Base-by-base conservation (phyloP, 2,888 invertebrate species). In the Caenorhabditis sulstoni region DNA sequence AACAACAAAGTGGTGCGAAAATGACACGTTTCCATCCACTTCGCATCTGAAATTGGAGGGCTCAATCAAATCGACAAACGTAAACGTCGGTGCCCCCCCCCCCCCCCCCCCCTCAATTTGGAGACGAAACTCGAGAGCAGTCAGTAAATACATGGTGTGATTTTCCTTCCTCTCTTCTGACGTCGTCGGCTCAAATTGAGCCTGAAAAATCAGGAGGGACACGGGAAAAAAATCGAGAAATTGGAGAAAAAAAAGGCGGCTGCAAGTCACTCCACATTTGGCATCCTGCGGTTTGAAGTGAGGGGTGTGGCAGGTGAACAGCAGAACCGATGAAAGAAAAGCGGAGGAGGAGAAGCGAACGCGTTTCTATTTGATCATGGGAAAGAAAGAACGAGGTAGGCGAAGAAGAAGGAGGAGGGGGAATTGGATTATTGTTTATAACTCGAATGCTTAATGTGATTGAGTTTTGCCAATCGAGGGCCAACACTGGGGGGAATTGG, bases 341-440 rank as follows among this genome's bases (percentile, higher is more conserved):
- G n/a, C n/a, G n/a, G n/a, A n/a, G n/a, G n/a, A n/a, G 53, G 20
- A 39, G 55, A n/a, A 52, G 35, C 18, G 35, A 62, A 70, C 52
- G 62, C 23, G 61, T 62, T 61, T 61, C 70, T 37, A 70, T 62
- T 62, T 59, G 61, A 70, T 70, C 70, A 70, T 39, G 37, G 16
- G 55, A 39, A 52, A 3, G 50, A 20, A 20, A 50, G 50, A 50
- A 23, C 12, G 50, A 47, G 11, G 29, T 5, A 29, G 7, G 29
- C n/a, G 7, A 29, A 29, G 29, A 29, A 29, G 29, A 29, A 7
- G 29, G 29, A 7, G 29, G 7, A 29, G 29, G 29, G 29, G 39
- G 23, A 67, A 68, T 68, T 68, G 68, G 68, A 68, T 68, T 68
- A 68, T 68, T 68, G 59, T 61, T 52, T 45, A 59, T 59, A 41